Evolutionary conservation across 2,888 invertebrate species (phyloP), one percentile per base, ranked within the genome.

Genomic region (Nemurella pictetii): DNA sequence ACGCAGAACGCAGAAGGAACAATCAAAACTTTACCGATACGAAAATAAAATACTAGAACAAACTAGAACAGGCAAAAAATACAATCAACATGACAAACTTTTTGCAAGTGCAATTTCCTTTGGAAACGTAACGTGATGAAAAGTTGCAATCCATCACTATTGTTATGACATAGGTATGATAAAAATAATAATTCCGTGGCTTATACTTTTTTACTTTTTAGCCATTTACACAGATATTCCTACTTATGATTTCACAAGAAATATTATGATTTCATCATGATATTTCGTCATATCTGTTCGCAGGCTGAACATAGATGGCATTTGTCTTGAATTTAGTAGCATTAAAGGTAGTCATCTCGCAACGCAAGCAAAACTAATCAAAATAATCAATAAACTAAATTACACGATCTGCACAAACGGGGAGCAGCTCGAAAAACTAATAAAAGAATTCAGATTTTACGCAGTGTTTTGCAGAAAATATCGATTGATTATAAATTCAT

Each of bases 131-230:
- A 78, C 30, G 78, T 78, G 30, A 78, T 78, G 78, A 78, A 29
- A 78, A 28, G 78, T 78, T 30, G 78, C n/a, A 12, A 78, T 78
- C 30, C 27, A 78, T 78, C 78, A 29, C 30, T 78, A 30, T 78
- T 78, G 78, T 78, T 78, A 78, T 78, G 78, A 78, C 78, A 27
- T 12, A 78, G 15, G 78, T n/a, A n/a, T n/a, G n/a, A n/a, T n/a
- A 78, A 78, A 78, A 78, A 55, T 35, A 55, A 55, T 55, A 55
- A 20, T 55, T 55, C n/a, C 55, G 55, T 20, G 1, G 55, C 20
- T 35, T 7, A 12, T 55, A 15, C 20, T 55, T 7, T 55, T 55
- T 55, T 55, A 12, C 9, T 55, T 55, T 55, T 7, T 55, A n/a
- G n/a, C n/a, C n/a, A n/a, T 55, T 12, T 32, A 32, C 32, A 32